Base-by-base conservation (phyloP, 2,113 vertebrate genomes). In the Ciconia stormi region DNA sequence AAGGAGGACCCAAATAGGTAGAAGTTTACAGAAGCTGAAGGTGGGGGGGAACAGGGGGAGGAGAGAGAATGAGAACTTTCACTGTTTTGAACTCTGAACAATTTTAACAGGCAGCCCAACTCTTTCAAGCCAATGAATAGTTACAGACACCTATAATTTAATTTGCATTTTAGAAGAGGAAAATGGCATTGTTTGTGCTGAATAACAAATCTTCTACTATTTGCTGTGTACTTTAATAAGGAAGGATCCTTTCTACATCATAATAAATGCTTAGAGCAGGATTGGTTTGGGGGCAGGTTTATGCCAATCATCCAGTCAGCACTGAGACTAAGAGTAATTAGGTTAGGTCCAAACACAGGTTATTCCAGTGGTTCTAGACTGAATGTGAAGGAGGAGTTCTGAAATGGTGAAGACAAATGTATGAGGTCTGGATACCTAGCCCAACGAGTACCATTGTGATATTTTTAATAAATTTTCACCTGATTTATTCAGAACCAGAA, bases 21-120 rank as follows among this genome's bases (percentile, higher is more conserved):
- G 58, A 84, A 52, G 19, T 76, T 65, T 42, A 66, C 18, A 76
- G 55, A 91, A 83, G 42, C 0, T 40, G 9, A 87, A 62, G 34
- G 20, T 1, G 2, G 16, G 13, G 16, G 13, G 5, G 21, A 38
- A 9, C 16, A 3, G 4, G 32, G 32, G 8, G 3, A 79, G 6
- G 26, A 63, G 5, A 47, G 21, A 83, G 27, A 70, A 73, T 1
- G 1, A 70, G 36, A 69, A 89, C 11, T 47, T 76, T 19, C 42
- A 62, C 19, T 70, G 29, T 19, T 89, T 63, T 91, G 42, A 93
- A 81, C 38, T 71, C 29, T 53, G 16, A 84, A 81, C 18, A 30
- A 14, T 70, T 82, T 78, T 74, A 94, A 67, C 11, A 62, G 19
- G 59, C 58, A 94, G 62, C 42, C 34, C 47, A 80, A n/a, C 20